phyloP scores from a whole-genome alignment of 2,113 vertebrate species.

The Sapayoa aenigma region DNA sequence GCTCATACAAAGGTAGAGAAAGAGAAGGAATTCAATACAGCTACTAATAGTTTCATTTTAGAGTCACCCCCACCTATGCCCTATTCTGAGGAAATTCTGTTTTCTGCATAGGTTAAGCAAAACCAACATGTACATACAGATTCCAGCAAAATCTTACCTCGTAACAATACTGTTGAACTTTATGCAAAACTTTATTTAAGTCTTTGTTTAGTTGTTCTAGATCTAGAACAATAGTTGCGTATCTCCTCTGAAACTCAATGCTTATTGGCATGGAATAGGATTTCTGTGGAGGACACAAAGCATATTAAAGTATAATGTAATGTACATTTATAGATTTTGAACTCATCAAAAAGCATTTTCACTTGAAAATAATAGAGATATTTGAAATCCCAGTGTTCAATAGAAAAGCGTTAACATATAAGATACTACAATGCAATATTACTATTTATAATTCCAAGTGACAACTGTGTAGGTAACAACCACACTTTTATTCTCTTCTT shows the following conservation, averaged over 20 bases:
- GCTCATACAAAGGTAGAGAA: not conserved
- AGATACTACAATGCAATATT: not conserved
- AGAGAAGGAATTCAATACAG: not conserved
- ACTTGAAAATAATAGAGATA: not conserved
- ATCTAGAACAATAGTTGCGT: slow-evolving; percentile 92
- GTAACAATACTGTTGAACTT: slow-evolving; percentile 95
- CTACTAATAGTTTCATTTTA: not conserved
- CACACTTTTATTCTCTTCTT: not conserved
- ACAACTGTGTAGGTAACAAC: not conserved
- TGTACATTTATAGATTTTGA: not conserved
- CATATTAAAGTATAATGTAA: not conserved
- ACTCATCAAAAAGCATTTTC: not conserved
- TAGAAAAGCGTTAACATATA: not conserved
- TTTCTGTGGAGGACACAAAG: slow-evolving; percentile 79
- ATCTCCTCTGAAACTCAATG: slow-evolving; percentile 94
- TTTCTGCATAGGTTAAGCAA: not conserved
- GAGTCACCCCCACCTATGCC: fast-evolving
- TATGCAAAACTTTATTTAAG: slow-evolving; percentile 94
- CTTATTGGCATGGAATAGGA: slow-evolving; percentile 91
- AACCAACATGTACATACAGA: not conserved
- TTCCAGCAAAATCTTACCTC: slow-evolving; percentile 76
- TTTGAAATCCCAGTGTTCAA: not conserved
- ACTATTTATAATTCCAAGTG: not conserved
- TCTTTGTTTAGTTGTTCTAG: slow-evolving; percentile 98
- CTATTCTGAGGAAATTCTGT: not conserved